Conservation (phyloP, 2,888 invertebrate species). For the Brachyptera risi region DNA sequence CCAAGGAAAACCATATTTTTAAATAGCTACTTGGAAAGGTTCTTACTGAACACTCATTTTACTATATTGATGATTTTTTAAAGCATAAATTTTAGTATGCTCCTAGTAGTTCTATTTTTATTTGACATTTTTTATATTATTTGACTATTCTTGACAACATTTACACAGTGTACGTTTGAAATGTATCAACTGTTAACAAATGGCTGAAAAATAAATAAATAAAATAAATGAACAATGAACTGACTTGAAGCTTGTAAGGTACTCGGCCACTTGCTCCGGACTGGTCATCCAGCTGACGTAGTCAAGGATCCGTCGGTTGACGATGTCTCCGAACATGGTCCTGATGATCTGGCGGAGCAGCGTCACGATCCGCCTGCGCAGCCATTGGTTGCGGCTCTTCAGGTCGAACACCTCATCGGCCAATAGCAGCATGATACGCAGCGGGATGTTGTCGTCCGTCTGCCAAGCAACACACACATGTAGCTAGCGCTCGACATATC, state of each 20-base stretch:
- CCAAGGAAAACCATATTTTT: too few species aligned
- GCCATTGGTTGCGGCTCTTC: constrained; percentile 76
- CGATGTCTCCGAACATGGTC: constrained; percentile 76
- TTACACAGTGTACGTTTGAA: too few species aligned
- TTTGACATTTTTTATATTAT: too few species aligned
- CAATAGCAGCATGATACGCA: constrained; percentile 71
- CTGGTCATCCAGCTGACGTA: constrained; percentile 83
- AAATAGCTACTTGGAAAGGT: too few species aligned
- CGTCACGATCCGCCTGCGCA: constrained; percentile 69
- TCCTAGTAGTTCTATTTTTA: too few species aligned
- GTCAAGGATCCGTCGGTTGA: constrained; percentile 82
- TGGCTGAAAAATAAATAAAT: too few species aligned
- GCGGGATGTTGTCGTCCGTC: constrained; percentile 72
- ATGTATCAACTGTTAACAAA: too few species aligned
- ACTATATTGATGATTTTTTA: too few species aligned
- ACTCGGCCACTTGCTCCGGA: constrained; percentile 82
- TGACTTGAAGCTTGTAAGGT: constrained; percentile 80
- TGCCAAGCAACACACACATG: constrained; percentile 39
- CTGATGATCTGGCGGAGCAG: constrained; percentile 72
- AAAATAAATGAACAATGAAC: constrained; percentile 40
- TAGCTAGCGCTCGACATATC: too few species aligned
- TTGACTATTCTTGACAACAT: too few species aligned
- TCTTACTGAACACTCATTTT: too few species aligned
- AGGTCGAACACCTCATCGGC: constrained; percentile 85
- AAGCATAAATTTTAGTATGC: too few species aligned